Base-by-base conservation (phyloP, 2,888 invertebrate species). In the Thysanoteuthis rhombus region DNA sequence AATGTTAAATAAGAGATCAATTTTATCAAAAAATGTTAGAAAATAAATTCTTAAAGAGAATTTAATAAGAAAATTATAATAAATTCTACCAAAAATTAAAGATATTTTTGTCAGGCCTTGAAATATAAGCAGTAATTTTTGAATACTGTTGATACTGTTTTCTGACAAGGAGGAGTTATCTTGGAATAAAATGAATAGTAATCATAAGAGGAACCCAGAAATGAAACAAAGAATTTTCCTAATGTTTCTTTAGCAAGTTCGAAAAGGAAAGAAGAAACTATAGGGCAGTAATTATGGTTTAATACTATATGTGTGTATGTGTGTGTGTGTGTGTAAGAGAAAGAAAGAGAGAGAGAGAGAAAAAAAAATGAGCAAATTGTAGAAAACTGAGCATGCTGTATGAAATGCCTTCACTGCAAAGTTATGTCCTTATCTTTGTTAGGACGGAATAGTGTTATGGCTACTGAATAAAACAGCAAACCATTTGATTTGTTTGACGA, bases 361-460 rank as follows among this genome's bases (percentile, higher is more conserved):
- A n/a, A 75, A 1, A n/a, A 75, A 1, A 75, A 75, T 75, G 75
- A 75, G 75, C 75, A n/a, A 75, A 36, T 75, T 75, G n/a, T 36
- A 75, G 75, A 36, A 36, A 75, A 42, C 92, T 92, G 92, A 92
- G 32, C 92, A 45, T n/a, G 45, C 92, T 45, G 45, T 40, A 42
- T 40, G 42, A 45, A 92, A 40, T 92, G 40, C 42, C 45, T 92
- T 92, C 40, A n/a, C 42, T 92, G 40, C 45, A 45, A 92, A 92
- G 92, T 92, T n/a, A 92, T 92, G 42, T 92, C 92, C 92, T 92
- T 92, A 92, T 92, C 25, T 92, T 32, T 32, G 92, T 45, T 92
- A 92, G 92, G 92, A 92, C 92, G 92, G 92, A 92, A 92, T 92
- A 92, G 45, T 92, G 40, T 92, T 92, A 91, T 92, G 92, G 45